Conservation (phyloP, 2,888 invertebrate genomes). For the Hydraecia micacea region DNA sequence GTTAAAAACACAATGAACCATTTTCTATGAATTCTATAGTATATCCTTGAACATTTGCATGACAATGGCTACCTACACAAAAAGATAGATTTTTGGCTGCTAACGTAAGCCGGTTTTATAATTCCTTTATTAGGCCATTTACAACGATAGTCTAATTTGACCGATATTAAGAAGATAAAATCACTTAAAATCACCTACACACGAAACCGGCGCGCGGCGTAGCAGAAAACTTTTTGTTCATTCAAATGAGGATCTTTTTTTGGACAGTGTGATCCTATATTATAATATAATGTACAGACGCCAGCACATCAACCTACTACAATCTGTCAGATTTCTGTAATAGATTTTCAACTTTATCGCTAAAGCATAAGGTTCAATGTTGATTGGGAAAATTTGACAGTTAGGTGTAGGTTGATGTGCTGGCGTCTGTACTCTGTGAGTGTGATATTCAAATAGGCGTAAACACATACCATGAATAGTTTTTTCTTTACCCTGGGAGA, state of each 20-base stretch:
- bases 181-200: not conserved
- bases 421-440: too few species aligned
- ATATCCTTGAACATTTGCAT: constrained; percentile 20
- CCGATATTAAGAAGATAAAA: not conserved
- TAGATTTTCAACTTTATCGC: too few species aligned
- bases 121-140: not conserved
- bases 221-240: constrained; percentile 13
- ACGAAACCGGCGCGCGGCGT: constrained; percentile 1
- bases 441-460: constrained; percentile 21
- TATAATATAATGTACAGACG: too few species aligned
- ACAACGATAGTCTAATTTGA: not conserved
- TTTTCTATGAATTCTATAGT: not conserved
- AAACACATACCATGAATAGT: constrained; percentile 82
- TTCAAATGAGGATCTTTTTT: constrained; percentile 34
- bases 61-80: constrained; percentile 8
- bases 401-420: too few species aligned
- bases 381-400: too few species aligned
- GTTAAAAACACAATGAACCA: not conserved
- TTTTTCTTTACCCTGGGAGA: constrained; percentile 79
- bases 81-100: constrained; percentile 8
- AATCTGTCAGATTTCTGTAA: too few species aligned
- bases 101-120: not conserved
- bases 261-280: constrained; percentile 15
- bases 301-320: too few species aligned
- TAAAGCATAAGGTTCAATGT: too few species aligned